These are phyloP conservation scores for Cataglyphis cursor DNA, from an alignment of 2,888 invertebrate genomes.

Conservation along the genomic window DNA sequence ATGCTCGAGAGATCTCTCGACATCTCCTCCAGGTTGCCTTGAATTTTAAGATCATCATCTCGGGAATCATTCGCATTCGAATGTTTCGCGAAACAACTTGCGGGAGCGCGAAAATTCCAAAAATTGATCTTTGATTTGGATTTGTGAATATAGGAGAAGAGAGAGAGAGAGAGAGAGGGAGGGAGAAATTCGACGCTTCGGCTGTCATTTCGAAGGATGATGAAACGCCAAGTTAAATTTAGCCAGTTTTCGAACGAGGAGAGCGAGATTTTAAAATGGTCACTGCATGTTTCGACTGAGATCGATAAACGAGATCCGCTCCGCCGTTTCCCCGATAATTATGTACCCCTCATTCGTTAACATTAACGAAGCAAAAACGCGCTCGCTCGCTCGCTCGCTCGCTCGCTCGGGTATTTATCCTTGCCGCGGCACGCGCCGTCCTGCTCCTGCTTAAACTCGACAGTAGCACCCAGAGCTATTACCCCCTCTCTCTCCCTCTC, in stretches of 20 bases:
- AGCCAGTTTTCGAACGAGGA: not conserved
- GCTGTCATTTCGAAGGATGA: not conserved
- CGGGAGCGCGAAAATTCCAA: not conserved
- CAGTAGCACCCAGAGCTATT: slow-evolving; percentile 69
- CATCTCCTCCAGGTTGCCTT: not conserved
- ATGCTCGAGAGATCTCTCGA: no score
- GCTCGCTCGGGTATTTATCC: slow-evolving; percentile 45
- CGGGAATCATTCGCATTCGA: not conserved
- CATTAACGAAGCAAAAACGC: slow-evolving; percentile 62
- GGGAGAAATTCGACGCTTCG: not conserved
- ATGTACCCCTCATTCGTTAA: slow-evolving; percentile 57
- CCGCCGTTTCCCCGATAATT: slow-evolving; percentile 50
- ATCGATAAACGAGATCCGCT: slow-evolving; percentile 56
- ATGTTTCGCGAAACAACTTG: not conserved
- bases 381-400: slow-evolving; percentile 14
- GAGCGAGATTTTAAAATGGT: slow-evolving; percentile 37
- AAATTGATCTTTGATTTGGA: not conserved
- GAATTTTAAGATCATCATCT: not conserved
- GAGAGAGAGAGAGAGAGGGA: not conserved
- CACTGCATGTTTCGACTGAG: slow-evolving; percentile 41
- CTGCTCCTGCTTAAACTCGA: slow-evolving; percentile 76
- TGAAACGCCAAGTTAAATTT: not conserved
- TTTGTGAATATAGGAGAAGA: not conserved
- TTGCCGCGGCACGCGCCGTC: slow-evolving; percentile 61
- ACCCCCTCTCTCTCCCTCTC: slow-evolving; percentile 54